Evolutionary conservation across 2,797 vertebrate species (phyloP).

Genomic region (Sebastes aleutianus): DNA sequence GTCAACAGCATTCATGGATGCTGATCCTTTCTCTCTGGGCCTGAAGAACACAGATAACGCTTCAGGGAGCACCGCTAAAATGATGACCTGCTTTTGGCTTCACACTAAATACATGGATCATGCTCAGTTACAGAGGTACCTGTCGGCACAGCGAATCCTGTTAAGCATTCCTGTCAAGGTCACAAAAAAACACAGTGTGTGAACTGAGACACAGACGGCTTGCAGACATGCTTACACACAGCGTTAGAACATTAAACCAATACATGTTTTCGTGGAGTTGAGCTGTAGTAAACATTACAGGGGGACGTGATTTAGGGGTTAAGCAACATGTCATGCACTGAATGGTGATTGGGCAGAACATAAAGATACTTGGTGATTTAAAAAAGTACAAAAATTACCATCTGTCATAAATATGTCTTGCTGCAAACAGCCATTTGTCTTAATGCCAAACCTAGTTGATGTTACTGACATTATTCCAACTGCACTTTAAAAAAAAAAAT

Average conservation of each 20-base stretch:
- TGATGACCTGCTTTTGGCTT: slow-evolving; percentile 16
- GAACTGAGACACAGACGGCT: neutral
- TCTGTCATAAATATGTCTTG: neutral
- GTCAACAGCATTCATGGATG: slow-evolving; percentile 52
- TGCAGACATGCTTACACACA: neutral
- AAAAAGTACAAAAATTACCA: neutral
- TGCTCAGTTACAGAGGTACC: neutral
- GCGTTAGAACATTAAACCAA: neutral
- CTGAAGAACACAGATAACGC: slow-evolving; percentile 40
- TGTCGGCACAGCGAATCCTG: neutral
- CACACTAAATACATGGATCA: slow-evolving; percentile 5
- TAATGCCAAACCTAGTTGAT: neutral
- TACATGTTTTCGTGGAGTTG: neutral
- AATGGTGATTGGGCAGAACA: neutral
- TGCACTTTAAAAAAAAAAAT: neutral
- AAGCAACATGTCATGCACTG: neutral
- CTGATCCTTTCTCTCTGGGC: slow-evolving; percentile 41
- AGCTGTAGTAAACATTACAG: neutral
- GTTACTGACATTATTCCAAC: neutral
- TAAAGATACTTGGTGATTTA: neutral
- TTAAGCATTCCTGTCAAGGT: slow-evolving; percentile 3
- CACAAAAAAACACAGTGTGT: neutral
- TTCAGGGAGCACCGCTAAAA: slow-evolving; percentile 8
- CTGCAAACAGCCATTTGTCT: neutral
- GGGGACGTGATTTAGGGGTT: neutral